A percentile compares a stretch with the other conserved stretches of the same genome.
Evolutionary conservation across 2,113 vertebrate species (phyloP).

Genomic region (Castor canadensis): DNA sequence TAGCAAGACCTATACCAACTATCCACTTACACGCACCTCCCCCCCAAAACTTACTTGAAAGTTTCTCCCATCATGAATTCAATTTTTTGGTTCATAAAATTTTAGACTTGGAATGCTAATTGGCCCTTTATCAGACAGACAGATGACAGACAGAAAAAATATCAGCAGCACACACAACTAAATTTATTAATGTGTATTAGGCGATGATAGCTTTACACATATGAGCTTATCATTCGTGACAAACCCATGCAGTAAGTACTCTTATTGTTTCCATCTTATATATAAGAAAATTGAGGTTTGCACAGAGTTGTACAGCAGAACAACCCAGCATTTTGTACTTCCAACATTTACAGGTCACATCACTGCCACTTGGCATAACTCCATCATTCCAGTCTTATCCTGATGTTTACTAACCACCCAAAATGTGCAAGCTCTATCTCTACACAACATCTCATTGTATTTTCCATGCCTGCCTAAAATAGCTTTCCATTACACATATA

Average conservation of each 20-base stretch:
- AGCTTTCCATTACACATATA: not conserved
- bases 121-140: not conserved
- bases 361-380: not conserved
- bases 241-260: not conserved
- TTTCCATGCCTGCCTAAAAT: not conserved
- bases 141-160: too few relatives aligned
- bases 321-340: not conserved
- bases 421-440: not conserved
- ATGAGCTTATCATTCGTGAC: not conserved
- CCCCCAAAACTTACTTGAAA: not conserved
- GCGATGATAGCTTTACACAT: not conserved
- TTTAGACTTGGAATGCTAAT: not conserved
- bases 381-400: not conserved
- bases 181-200: not conserved
- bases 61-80: not conserved
- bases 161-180: not conserved
- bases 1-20: not conserved
- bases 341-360: not conserved
- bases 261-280: not conserved
- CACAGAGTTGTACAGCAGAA: not conserved
- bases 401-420: not conserved
- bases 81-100: not conserved
- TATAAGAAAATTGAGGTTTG: not conserved
- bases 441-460: not conserved
- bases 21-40: not conserved